Base-by-base conservation (phyloP, 1,140 invertebrate species). In the Marisa cornuarietis region DNA sequence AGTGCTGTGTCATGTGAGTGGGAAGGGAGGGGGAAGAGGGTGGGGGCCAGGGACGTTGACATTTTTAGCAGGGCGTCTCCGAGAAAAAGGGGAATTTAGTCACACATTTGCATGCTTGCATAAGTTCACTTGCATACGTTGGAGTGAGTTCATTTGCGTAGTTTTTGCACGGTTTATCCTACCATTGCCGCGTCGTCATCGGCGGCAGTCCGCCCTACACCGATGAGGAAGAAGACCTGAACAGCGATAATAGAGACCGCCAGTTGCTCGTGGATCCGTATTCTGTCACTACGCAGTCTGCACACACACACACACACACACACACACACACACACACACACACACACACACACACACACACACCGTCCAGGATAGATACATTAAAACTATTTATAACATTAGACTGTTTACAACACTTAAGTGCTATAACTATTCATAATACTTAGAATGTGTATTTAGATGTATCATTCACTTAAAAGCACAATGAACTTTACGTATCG, bases 201-300 rank as follows among this genome's bases (percentile, higher is more conserved):
- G 14, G 61, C 71, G 71, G 83, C 83, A 5, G 85, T 87, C 26
- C 83, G 68, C 26, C 87, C 85, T 54, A 89, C 83, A 6, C 86
- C 85, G 51, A 85, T 78, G n/a, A 88, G 78, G 69, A 88, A 89
- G 13, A 88, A 69, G 18, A 87, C 24, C 72, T 89, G 88, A 0
- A 87, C 84, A 6, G 83, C 63, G 11, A 89, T 86, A 13, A 89
- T 86, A 49, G 84, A 83, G 18, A 86, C 26, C 2, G 86, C 86
- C 31, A 89, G 78, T 61, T 89, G 86, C 80, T 89, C 83, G 71
- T 89, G 87, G 24, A 88, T 87, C n/a, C 85, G 78, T 18, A 89
- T 79, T 66, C 87, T 62, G 54, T 89, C 87, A 72, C 82, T 88
- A 42, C 71, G 71, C 71, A 89, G 76, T 71, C 88, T 89, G 76